phyloP scores from a whole-genome alignment of 2,888 invertebrate species.

The Patella ulyssiponensis region DNA sequence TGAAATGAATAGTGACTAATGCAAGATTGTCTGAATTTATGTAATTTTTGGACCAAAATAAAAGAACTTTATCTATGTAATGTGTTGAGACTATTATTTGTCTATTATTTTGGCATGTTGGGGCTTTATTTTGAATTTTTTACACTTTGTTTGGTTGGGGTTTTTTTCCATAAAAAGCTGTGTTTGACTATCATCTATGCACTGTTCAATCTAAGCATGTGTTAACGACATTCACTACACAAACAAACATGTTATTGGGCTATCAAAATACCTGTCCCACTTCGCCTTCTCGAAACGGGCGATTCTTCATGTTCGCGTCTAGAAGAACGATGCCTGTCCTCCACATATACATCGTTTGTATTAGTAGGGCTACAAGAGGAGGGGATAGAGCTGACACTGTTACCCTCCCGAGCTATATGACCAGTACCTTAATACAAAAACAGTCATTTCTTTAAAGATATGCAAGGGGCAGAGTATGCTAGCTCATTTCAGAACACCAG shows the following conservation, averaged over 20 bases:
- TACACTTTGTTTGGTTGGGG: too few relatives aligned
- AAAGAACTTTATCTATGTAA: too few relatives aligned
- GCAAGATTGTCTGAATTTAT: too few relatives aligned
- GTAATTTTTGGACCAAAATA: too few relatives aligned
- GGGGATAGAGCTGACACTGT: conserved; percentile 84
- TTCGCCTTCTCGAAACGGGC: conserved; percentile 32
- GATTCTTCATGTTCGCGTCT: conserved; percentile 31
- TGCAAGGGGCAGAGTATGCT: background rate
- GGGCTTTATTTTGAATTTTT: too few relatives aligned
- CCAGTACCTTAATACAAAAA: conserved; percentile 33
- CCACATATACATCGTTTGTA: conserved; percentile 14
- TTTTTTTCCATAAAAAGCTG: too few relatives aligned
- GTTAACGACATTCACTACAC: conserved; percentile 11
- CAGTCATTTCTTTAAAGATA: background rate
- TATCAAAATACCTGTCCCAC: conserved; percentile 41
- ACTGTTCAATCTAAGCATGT: background rate
- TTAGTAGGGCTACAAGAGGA: conserved; percentile 73
- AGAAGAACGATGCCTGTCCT: conserved; percentile 29
- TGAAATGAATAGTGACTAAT: too few relatives aligned
- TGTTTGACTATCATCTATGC: too few relatives aligned
- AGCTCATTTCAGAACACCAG: too few relatives aligned
- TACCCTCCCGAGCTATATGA: conserved; percentile 76
- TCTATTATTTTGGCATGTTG: too few relatives aligned
- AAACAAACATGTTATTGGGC: conserved; percentile 12
- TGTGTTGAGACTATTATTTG: too few relatives aligned